Percentiles rank a stretch among this genome's conserved stretches.
Evolutionary conservation across 2,113 vertebrate genomes (phyloP).

Genomic region (Silurus meridionalis): DNA sequence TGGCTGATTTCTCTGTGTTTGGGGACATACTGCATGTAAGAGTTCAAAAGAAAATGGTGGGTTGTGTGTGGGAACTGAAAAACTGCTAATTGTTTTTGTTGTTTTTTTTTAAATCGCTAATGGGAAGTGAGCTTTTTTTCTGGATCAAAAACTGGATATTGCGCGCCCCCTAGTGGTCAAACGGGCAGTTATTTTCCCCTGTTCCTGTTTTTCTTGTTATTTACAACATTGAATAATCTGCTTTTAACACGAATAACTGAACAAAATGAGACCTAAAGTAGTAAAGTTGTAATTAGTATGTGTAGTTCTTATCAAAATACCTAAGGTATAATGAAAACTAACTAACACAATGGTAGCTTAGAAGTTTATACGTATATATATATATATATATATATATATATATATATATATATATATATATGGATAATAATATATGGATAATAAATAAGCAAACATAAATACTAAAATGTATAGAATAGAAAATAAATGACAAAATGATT

Average conservation of each 20-base stretch:
- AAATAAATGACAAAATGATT: no score
- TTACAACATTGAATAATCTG: neutral
- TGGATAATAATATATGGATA: neutral
- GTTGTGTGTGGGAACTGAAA: neutral
- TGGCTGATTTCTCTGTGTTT: conserved; percentile 78
- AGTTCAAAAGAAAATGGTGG: conserved; percentile 2
- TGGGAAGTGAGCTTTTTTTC: conserved; percentile 18
- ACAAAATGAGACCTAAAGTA: neutral
- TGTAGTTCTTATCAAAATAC: no score
- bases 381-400: neutral
- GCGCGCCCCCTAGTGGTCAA: conserved; percentile 47
- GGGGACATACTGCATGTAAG: conserved; percentile 59
- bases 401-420: no score
- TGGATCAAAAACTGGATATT: conserved; percentile 14
- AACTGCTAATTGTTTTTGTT: neutral
- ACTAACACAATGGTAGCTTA: neutral
- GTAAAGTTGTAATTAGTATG: neutral
- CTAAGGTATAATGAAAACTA: neutral
- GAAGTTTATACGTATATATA: neutral
- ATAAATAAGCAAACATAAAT: neutral
- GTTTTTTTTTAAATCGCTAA: neutral
- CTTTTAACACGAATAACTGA: neutral
- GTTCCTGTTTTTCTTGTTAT: neutral
- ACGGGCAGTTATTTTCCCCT: neutral
- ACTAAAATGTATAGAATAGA: no score